Evolutionary conservation across 2,888 invertebrate genomes (phyloP).

Genomic region (Carabus problematicus): DNA sequence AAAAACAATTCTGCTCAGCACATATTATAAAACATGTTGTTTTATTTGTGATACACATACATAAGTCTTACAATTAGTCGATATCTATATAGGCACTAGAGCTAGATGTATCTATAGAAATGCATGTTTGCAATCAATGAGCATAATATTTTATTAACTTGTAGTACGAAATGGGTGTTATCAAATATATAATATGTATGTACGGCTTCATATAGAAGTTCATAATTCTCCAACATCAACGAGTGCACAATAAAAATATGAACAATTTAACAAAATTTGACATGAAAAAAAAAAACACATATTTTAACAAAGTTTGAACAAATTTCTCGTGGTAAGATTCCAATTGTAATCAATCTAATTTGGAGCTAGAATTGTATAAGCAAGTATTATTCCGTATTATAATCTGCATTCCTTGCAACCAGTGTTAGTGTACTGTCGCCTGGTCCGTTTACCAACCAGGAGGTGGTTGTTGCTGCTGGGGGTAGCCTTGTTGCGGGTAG

Average conservation of each 20-base stretch:
- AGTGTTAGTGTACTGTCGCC: not conserved
- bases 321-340: not conserved
- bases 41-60: not conserved
- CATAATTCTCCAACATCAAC: not conserved
- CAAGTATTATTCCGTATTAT: no score
- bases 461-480: conserved; percentile 54
- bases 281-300: not conserved
- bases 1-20: no score
- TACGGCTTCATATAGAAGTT: not conserved
- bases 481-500: conserved; percentile 51
- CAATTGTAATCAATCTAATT: not conserved
- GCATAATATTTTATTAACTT: not conserved
- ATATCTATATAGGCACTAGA: conserved; percentile 1
- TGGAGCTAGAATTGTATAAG: no score
- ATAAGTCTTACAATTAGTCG: no score
- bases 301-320: not conserved
- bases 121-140: not conserved
- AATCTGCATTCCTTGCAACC: not conserved
- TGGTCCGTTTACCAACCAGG: conserved; percentile 57
- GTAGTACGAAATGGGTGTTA: not conserved
- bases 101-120: not conserved
- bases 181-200: not conserved
- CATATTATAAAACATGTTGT: not conserved
- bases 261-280: not conserved
- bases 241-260: not conserved